Evolutionary conservation across 2,113 vertebrate species (phyloP).

Genomic region (Sinocyclocheilus maitianheensis): DNA sequence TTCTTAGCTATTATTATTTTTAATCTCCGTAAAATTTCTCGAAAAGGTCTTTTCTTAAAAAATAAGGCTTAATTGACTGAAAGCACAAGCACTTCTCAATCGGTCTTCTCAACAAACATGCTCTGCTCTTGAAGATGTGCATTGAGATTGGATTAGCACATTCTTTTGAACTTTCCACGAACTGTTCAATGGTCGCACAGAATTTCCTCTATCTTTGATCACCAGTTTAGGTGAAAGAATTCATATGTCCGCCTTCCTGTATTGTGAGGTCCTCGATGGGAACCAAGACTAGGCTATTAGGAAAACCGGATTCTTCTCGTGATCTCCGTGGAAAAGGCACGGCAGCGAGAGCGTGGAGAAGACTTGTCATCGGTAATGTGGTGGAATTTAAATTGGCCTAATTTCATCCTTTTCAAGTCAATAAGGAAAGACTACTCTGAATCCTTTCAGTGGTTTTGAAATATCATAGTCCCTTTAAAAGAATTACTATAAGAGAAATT

Average conservation of each 20-base stretch:
- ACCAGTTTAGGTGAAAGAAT: constrained; percentile 53
- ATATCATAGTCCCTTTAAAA: not conserved
- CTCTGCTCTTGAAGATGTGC: constrained; percentile 60
- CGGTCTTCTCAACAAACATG: too few relatives aligned
- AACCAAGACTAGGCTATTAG: constrained; percentile 65
- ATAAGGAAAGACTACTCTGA: not conserved
- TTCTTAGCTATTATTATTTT: too few relatives aligned
- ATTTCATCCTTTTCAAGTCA: constrained; percentile 12
- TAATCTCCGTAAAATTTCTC: not conserved
- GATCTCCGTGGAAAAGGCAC: constrained; percentile 65
- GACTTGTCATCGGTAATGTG: constrained; percentile 39
- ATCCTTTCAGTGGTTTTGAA: not conserved
- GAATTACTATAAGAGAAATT: not conserved
- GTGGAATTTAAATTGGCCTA: constrained; percentile 20
- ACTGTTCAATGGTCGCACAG: constrained; percentile 64
- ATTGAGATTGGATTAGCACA: constrained; percentile 69
- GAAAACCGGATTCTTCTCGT: constrained; percentile 61
- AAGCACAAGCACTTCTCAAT: too few relatives aligned
- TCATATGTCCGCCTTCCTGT: constrained; percentile 44
- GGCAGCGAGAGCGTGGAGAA: constrained; percentile 30
- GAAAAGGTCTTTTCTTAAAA: not conserved
- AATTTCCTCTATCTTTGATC: constrained; percentile 75
- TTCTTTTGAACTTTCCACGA: constrained; percentile 67
- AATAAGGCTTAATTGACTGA: too few relatives aligned
- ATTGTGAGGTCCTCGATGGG: constrained; percentile 62